These are phyloP conservation scores for Ferdinandea cuprea DNA, from an alignment of 2,888 invertebrate genomes.

Conservation along the genomic window DNA sequence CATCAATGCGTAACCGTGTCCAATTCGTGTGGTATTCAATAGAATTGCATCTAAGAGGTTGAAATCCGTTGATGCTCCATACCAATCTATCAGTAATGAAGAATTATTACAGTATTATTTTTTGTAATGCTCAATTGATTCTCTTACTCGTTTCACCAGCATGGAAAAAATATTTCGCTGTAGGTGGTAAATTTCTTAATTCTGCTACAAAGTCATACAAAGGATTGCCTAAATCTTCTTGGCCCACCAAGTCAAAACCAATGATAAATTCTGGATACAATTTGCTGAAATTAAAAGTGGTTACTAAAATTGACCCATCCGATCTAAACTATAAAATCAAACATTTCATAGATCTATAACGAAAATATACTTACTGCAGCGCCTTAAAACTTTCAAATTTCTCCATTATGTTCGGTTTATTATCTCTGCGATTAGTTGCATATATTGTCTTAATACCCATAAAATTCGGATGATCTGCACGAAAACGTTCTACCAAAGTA, in stretches of 20 bases:
- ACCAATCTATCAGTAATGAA: conserved; percentile 85
- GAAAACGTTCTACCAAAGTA: conserved; percentile 83
- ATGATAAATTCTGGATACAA: conserved; percentile 84
- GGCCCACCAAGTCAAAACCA: conserved; percentile 88
- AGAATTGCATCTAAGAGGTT: conserved; percentile 84
- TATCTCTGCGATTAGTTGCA: conserved; percentile 76
- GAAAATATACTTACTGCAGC: conserved; percentile 78
- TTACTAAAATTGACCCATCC: no score
- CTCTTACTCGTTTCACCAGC: conserved; percentile 86
- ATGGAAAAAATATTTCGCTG: conserved; percentile 86
- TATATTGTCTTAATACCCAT: conserved; percentile 86
- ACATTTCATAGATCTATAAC: no score
- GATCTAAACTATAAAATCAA: no score
- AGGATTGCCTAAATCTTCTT: conserved; percentile 86
- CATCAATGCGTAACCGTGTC: conserved; percentile 81
- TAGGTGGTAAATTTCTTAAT: conserved; percentile 77
- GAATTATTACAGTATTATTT: not conserved
- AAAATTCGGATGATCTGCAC: conserved; percentile 84
- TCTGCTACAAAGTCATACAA: conserved; percentile 80
- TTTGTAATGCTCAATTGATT: not conserved
- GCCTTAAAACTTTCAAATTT: conserved; percentile 76
- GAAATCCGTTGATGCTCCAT: conserved; percentile 84
- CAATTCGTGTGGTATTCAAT: conserved; percentile 81
- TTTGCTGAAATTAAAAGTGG: conserved; percentile 75
- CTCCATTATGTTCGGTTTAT: conserved; percentile 67